These are phyloP conservation scores for Odontocolon sp. DNA, from an alignment of 2,888 invertebrate species.

Conservation along the genomic window DNA sequence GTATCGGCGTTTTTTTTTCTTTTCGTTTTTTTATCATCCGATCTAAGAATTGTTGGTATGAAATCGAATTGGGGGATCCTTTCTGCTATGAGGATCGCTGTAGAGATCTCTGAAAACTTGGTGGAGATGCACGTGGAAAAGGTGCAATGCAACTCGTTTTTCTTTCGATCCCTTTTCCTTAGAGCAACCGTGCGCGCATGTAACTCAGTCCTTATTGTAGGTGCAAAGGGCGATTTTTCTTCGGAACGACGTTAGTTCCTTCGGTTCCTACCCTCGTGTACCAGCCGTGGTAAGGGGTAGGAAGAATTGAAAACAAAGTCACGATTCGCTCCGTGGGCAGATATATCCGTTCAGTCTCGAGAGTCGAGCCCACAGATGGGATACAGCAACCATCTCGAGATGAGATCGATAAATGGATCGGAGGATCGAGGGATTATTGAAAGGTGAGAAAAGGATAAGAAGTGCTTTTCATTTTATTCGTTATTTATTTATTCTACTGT, in stretches of 20 bases:
- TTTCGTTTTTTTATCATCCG: not conserved
- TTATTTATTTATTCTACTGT: not conserved
- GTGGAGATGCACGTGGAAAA: not conserved
- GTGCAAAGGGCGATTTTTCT: conserved; percentile 72
- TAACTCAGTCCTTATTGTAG: conserved; percentile 67
- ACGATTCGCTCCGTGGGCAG: conserved; percentile 65
- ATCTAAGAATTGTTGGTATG: not conserved
- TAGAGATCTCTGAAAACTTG: not conserved
- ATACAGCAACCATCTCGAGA: not conserved
- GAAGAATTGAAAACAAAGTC: conserved; percentile 74
- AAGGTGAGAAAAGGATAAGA: no score
- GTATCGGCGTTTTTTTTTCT: conserved; percentile 15
- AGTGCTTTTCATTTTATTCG: not conserved
- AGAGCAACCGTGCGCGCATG: conserved; percentile 14
- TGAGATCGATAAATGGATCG: conserved; percentile 25
- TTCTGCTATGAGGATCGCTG: not conserved
- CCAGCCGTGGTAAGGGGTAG: not conserved
- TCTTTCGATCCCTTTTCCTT: conserved; percentile 14
- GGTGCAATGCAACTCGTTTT: conserved; percentile 12
- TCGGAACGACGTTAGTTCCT: conserved; percentile 73
- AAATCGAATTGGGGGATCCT: conserved; percentile 1
- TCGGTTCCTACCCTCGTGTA: conserved; percentile 49
- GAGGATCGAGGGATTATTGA: conserved; percentile 5
- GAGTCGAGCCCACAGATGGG: not conserved
- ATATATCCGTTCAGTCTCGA: conserved; percentile 43